Base-by-base conservation (phyloP, 2,888 invertebrate genomes). In the Eutolmus rufibarbis region DNA sequence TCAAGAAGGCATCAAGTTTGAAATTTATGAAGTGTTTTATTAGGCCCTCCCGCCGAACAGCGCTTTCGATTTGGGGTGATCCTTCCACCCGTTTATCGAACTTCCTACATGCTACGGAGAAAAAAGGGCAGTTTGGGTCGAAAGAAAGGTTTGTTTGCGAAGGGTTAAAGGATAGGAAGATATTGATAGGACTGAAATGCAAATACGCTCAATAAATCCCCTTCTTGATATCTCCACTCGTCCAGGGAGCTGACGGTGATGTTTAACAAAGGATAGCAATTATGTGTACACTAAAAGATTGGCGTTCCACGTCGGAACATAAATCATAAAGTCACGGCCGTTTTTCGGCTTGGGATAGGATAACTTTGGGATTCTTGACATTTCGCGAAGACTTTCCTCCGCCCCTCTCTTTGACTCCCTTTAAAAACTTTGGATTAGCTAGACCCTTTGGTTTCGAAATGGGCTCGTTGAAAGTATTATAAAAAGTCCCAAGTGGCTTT, bases 11-110 rank as follows among this genome's bases (percentile, higher is more conserved):
- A 14, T 28, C 28, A 79, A 46, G 79, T 46, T 51, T 7, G n/a
- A 51, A 79, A 79, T 79, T 79, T 79, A 79, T 79, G 79, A 79
- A 79, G 40, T 79, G 79, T 79, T 79, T 79, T 79, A 79, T 79
- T 79, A 79, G 79, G 79, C 79, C 28, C 8, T 8, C 23, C 79
- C 28, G n/a, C 14, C 16, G 79, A 79, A 79, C 51, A 46, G 37
- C 43, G 78, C 78, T 23, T 12, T n/a, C 9, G 23, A 1, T 51
- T 34, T 23, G 23, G 43, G 78, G 19, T 19, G 37, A 19, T 79
- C 43, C 31, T 3, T 28, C 31, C 51, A 40, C 14, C 28, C 28
- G 51, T 31, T 46, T 79, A 79, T 79, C 46, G 78, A 79, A 46
- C 46, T 79, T 74, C 12, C 43, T 14, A 46, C 46, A 19, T 43